Base-by-base conservation (phyloP, 2,113 vertebrate genomes). In the Phaethon lepturus region DNA sequence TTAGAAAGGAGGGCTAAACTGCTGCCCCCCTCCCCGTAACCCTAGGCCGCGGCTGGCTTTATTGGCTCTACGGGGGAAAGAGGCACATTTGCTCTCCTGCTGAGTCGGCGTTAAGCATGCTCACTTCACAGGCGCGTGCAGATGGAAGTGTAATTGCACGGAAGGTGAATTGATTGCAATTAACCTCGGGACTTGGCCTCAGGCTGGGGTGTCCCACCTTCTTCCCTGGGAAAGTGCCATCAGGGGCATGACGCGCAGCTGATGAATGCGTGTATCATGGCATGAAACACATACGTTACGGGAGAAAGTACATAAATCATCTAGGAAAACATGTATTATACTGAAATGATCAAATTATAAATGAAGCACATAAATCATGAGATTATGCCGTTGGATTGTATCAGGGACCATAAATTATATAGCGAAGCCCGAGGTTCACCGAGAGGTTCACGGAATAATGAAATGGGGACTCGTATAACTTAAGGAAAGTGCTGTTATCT, bases 131-230 rank as follows among this genome's bases (percentile, higher is more conserved):
- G 98, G 97, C 98, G 96, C 90, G 97, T 98, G 97, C 97, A 96
- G 98, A 99, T 99, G 98, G 98, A 99, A 99, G 98, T 98, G 98
- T 99, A 99, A 99, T 99, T 99, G 98, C 98, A 98, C 98, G 98
- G 98, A 98, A 99, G 98, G 98, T 98, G 98, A 98, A 99, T 98
- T 98, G 98, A 99, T 98, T 98, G 98, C 98, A 98, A 98, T 98
- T 98, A 98, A 98, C 98, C 98, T 96, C 81, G 5, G 95, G 96
- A 98, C 97, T 98, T 97, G 97, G 96, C 98, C 98, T 97, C 90
- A 24, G 98, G 97, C 98, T 98, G 94, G 96, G 97, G 96, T 96
- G 94, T 95, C 97, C 97, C 98, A 96, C 96, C 88, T 97, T 95
- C 87, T 92, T 97, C 96, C 79, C 96, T 86, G 93, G 96, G 81